These are phyloP conservation scores for Ryuthela nishihirai DNA, from an alignment of 2,888 invertebrate species.

Conservation along the genomic window DNA sequence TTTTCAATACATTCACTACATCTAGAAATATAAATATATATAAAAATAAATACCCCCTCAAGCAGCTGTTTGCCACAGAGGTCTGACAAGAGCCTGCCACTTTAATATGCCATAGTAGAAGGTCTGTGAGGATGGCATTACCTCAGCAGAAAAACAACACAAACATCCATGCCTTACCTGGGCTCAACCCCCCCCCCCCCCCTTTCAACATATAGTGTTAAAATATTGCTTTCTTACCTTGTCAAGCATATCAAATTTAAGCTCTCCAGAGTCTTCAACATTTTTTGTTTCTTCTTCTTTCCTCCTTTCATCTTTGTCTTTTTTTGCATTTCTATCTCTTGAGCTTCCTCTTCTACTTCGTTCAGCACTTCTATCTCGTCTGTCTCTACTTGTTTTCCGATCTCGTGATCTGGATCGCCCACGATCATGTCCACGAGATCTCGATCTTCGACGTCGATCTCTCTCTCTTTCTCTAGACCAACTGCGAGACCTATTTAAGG, in stretches of 20 bases:
- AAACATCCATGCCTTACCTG: too few relatives aligned
- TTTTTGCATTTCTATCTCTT: slow-evolving; percentile 32
- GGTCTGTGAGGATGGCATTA: too few relatives aligned
- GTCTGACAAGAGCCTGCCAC: too few relatives aligned
- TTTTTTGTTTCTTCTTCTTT: slow-evolving; percentile 45
- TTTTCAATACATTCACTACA: too few relatives aligned
- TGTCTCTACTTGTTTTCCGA: slow-evolving; percentile 39
- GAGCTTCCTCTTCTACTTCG: slow-evolving; percentile 8
- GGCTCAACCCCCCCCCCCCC: background rate
- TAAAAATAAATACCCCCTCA: too few relatives aligned
- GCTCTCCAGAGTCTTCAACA: slow-evolving; percentile 44
- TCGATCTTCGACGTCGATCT: slow-evolving; percentile 18
- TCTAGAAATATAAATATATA: too few relatives aligned
- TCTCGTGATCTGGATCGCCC: slow-evolving; percentile 27
- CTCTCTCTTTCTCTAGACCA: slow-evolving; percentile 7
- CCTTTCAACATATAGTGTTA: background rate
- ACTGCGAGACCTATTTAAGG: slow-evolving; percentile 1
- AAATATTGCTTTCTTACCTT: slow-evolving; percentile 57
- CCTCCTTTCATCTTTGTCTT: slow-evolving; percentile 44
- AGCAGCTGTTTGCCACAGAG: too few relatives aligned
- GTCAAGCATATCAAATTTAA: slow-evolving; percentile 69
- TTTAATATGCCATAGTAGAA: too few relatives aligned
- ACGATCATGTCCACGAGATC: slow-evolving; percentile 15
- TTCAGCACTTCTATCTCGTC: slow-evolving; percentile 40
- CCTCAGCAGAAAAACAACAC: too few relatives aligned